phyloP scores from a whole-genome alignment of 2,888 invertebrate species.

The Pterobdella sp. region DNA sequence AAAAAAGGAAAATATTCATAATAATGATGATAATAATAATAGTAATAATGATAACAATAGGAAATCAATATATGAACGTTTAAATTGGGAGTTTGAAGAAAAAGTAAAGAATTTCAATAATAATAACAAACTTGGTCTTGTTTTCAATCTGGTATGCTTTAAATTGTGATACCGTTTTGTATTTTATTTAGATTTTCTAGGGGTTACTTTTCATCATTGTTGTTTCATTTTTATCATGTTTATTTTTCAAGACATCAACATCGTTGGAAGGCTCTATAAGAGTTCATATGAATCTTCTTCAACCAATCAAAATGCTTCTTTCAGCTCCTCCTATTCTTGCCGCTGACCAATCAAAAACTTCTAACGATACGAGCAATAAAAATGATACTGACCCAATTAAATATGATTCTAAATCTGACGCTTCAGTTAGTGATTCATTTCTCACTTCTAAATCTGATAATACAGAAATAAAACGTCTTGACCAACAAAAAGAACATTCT shows the following conservation, averaged over 20 bases:
- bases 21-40: not conserved
- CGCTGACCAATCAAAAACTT: not conserved
- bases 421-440: no score
- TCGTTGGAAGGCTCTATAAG: constrained; percentile 52
- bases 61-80: constrained; percentile 4
- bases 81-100: constrained; percentile 6
- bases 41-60: constrained; percentile 10
- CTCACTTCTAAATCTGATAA: no score
- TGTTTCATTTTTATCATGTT: not conserved
- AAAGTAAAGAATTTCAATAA: not conserved
- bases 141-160: not conserved
- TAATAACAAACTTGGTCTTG: constrained; percentile 12
- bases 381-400: no score
- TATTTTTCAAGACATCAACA: not conserved
- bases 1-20: not conserved
- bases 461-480: no score
- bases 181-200: not conserved
- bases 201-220: not conserved
- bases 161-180: not conserved
- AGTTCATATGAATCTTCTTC: constrained; percentile 56
- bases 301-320: constrained; percentile 57
- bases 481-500: not conserved
- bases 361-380: no score
- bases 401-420: no score
- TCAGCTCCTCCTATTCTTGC: constrained; percentile 52